Conservation (phyloP, 2,113 vertebrate genomes). For the Litocranius walleri region DNA sequence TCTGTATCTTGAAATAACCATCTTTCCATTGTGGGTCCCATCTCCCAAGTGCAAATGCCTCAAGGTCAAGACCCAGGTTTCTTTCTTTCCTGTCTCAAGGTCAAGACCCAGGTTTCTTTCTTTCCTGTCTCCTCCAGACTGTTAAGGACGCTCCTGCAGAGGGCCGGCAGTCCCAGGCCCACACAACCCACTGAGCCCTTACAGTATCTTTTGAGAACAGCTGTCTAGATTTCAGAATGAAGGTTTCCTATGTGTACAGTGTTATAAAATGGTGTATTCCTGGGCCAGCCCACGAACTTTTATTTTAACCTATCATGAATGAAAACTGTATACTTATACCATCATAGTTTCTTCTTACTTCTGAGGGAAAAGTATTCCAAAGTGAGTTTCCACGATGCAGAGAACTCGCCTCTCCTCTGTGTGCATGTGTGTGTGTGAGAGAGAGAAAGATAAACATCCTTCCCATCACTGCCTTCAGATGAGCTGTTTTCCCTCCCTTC, state of each 20-base stretch:
- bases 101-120: not conserved
- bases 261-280: not conserved
- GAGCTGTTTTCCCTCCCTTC: not conserved
- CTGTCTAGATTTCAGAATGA: not conserved
- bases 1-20: not conserved
- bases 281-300: not conserved
- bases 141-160: not conserved
- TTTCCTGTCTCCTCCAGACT: not conserved
- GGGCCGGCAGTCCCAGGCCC: not conserved
- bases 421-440: not conserved
- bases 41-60: not conserved
- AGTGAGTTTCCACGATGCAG: not conserved
- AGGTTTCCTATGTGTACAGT: not conserved
- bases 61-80: not conserved
- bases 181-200: not conserved
- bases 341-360: constrained; percentile 10
- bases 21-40: not conserved
- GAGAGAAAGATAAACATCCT: not conserved
- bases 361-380: not conserved
- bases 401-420: not conserved
- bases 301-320: not conserved
- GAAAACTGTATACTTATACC: not conserved
- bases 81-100: not conserved
- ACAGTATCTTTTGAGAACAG: not conserved
- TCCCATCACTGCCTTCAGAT: not conserved